Conservation (phyloP, 1,140 invertebrate genomes). For the Pseudomyrmex dendroicus region DNA sequence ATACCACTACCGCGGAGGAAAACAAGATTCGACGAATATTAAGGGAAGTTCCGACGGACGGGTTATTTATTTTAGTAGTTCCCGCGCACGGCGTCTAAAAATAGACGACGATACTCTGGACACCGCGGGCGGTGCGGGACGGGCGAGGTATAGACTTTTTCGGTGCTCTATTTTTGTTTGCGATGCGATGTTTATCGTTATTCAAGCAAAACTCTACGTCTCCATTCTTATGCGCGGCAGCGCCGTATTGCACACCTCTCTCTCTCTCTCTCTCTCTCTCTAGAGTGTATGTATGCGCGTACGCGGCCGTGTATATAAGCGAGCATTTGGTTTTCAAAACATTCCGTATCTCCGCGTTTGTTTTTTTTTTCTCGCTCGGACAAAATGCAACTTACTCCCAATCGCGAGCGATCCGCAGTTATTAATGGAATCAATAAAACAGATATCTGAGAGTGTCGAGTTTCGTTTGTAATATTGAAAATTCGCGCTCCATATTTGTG, state of each 20-base stretch:
- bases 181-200: constrained; percentile 56
- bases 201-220: constrained; percentile 39
- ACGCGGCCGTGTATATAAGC: not conserved
- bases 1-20: constrained; percentile 14
- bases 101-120: constrained; percentile 13
- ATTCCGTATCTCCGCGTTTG: not conserved
- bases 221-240: constrained; percentile 43
- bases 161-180: constrained; percentile 45
- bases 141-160: constrained; percentile 2
- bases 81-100: constrained; percentile 43
- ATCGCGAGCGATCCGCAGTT: not conserved
- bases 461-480: not conserved
- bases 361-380: constrained; percentile 3
- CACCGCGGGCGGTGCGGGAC: too few relatives aligned
- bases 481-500: not conserved
- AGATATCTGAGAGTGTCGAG: too few relatives aligned
- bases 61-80: constrained; percentile 58
- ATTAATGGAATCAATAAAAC: not conserved
- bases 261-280: not conserved
- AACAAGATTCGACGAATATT: constrained; percentile 51
- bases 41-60: constrained; percentile 46
- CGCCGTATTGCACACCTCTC: not conserved
- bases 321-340: constrained; percentile 44
- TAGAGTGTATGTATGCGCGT: not conserved
- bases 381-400: not conserved